phyloP scores from a whole-genome alignment of 2,797 vertebrate species.

The Gorsachius magnificus region DNA sequence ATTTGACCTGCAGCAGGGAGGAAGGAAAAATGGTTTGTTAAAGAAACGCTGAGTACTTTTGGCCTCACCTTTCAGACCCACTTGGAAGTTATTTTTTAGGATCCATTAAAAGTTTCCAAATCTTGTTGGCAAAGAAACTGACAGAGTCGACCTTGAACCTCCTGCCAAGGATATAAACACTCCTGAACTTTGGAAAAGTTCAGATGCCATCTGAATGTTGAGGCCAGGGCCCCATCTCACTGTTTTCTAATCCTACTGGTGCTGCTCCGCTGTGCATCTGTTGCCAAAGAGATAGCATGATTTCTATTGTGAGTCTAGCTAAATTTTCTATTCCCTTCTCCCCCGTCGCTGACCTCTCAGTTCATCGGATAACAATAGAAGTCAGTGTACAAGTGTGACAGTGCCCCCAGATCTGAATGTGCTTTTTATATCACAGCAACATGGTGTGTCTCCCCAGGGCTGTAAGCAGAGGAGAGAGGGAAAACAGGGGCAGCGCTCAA shows the following conservation, averaged over 20 bases:
- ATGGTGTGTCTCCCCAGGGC: constrained; percentile 3
- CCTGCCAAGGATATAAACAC: background rate
- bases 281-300: constrained; percentile 34
- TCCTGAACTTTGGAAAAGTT: background rate
- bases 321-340: constrained; percentile 37
- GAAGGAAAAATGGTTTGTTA: background rate
- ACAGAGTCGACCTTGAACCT: background rate
- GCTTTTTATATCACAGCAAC: constrained; percentile 39
- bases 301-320: constrained; percentile 19
- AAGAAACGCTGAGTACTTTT: background rate
- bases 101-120: background rate
- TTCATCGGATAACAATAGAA: constrained; percentile 25
- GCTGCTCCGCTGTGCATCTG: background rate
- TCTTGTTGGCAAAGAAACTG: background rate
- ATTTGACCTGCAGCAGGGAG: background rate
- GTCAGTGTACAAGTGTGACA: constrained; percentile 22
- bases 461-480: background rate
- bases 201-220: background rate
- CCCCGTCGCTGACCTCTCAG: background rate
- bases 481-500: background rate
- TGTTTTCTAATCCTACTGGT: constrained; percentile 10
- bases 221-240: background rate
- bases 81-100: background rate
- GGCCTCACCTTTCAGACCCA: background rate
- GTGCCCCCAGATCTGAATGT: background rate